Conservation (phyloP, 2,113 vertebrate species). For the Salminus brasiliensis region DNA sequence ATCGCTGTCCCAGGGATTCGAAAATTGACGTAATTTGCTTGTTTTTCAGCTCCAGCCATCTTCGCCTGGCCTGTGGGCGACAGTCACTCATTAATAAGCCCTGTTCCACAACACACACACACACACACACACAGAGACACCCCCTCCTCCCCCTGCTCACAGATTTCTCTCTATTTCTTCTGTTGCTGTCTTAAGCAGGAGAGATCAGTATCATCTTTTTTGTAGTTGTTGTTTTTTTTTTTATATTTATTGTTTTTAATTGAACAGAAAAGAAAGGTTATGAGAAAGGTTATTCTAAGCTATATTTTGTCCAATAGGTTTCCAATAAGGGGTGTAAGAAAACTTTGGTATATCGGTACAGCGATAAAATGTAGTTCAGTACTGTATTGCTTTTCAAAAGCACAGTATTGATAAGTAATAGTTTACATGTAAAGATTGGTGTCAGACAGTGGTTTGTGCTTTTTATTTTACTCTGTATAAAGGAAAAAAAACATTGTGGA, state of each 20-base stretch:
- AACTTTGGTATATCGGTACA: too few relatives aligned
- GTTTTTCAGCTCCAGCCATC: constrained; percentile 26
- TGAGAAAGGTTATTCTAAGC: too few relatives aligned
- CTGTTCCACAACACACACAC: background rate
- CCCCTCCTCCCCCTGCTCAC: background rate
- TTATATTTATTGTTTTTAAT: background rate
- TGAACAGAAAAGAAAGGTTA: too few relatives aligned
- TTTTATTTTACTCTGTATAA: too few relatives aligned
- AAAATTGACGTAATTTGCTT: constrained; percentile 21
- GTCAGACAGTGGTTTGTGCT: too few relatives aligned
- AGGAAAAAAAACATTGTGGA: too few relatives aligned
- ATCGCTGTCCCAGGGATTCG: constrained; percentile 37
- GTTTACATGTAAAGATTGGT: too few relatives aligned
- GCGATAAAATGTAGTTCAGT: too few relatives aligned
- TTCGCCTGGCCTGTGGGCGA: constrained; percentile 1
- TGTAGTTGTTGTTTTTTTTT: background rate
- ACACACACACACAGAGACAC: background rate
- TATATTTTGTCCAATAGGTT: too few relatives aligned
- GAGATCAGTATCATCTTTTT: background rate
- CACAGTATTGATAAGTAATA: too few relatives aligned
- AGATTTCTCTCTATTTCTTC: background rate
- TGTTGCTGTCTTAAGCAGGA: background rate
- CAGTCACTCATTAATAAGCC: constrained; percentile 41
- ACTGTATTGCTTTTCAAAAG: too few relatives aligned
- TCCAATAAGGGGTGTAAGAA: too few relatives aligned